Percentiles rank a stretch among this genome's conserved stretches.
Evolutionary conservation across 2,113 vertebrate genomes (phyloP).

Genomic region (Chelonoidis abingdonii): DNA sequence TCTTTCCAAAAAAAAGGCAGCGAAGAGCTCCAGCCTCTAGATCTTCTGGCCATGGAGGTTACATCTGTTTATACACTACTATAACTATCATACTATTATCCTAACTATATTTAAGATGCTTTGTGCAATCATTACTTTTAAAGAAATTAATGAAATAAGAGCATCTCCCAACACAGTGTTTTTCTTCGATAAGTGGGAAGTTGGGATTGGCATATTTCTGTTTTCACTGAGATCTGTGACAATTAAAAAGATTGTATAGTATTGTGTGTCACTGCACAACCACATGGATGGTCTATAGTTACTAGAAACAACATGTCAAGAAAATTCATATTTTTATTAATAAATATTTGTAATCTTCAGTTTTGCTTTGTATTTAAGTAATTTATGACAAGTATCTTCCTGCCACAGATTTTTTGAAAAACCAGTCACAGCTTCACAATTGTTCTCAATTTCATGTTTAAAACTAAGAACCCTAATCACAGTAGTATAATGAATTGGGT

Average conservation of each 20-base stretch:
- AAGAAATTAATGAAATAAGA: neutral
- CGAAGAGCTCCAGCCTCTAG: neutral
- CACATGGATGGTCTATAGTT: neutral
- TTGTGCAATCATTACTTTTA: neutral
- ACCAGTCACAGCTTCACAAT: neutral
- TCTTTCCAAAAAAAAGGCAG: neutral
- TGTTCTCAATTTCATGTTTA: neutral
- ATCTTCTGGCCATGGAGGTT: neutral
- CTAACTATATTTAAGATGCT: neutral
- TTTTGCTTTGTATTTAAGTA: neutral
- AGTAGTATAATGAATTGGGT: neutral
- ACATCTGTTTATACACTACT: neutral
- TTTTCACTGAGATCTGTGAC: neutral
- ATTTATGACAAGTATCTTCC: neutral
- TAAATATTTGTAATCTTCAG: neutral
- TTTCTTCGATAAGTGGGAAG: neutral
- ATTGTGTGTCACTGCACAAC: neutral
- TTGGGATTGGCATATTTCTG: accelerated
- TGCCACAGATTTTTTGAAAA: neutral
- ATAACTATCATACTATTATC: neutral
- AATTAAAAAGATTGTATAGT: neutral
- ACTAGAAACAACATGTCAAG: neutral
- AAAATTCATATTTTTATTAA: neutral
- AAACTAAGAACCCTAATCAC: neutral
- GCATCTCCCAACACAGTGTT: neutral